phyloP scores from a whole-genome alignment of 2,888 invertebrate species.

The Lordiphosa fenestrarum region DNA sequence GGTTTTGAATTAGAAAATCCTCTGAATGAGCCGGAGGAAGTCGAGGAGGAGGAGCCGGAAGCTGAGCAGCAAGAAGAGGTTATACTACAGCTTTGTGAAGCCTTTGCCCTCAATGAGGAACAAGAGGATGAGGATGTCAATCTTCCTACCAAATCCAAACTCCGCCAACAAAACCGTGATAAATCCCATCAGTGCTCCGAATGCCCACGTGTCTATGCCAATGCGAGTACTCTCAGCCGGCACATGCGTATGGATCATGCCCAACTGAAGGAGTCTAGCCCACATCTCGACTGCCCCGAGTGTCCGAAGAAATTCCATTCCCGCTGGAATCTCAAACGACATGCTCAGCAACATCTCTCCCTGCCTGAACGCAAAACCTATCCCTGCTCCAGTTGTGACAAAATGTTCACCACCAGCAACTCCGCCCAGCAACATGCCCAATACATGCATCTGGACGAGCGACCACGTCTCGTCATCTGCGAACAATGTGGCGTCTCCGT shows the following conservation, averaged over 20 bases:
- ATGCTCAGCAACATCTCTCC: conserved; percentile 59
- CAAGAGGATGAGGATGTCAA: neutral
- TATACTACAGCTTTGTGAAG: conserved; percentile 35
- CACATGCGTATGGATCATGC: conserved; percentile 51
- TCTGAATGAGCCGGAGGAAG: conserved; percentile 22
- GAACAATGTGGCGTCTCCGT: conserved; percentile 81
- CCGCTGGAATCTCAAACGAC: conserved; percentile 41
- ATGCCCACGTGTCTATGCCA: conserved; percentile 41
- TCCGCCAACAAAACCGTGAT: neutral
- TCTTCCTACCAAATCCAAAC: neutral
- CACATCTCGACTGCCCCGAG: conserved; percentile 32
- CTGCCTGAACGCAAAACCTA: conserved; percentile 46
- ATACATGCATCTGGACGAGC: conserved; percentile 76
- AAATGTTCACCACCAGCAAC: conserved; percentile 67
- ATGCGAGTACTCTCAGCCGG: conserved; percentile 38
- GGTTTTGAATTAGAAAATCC: conserved; percentile 52
- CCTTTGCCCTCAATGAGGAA: conserved; percentile 25
- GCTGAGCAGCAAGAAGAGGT: conserved; percentile 18
- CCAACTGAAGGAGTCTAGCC: conserved; percentile 2
- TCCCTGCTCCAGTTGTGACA: conserved; percentile 73
- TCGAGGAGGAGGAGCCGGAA: conserved; percentile 2
- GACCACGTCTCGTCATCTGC: conserved; percentile 80
- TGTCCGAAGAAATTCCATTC: conserved; percentile 50
- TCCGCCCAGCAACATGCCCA: conserved; percentile 70
- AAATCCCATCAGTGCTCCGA: conserved; percentile 37